phyloP scores from a whole-genome alignment of 2,888 invertebrate species.

The Apamea anceps region DNA sequence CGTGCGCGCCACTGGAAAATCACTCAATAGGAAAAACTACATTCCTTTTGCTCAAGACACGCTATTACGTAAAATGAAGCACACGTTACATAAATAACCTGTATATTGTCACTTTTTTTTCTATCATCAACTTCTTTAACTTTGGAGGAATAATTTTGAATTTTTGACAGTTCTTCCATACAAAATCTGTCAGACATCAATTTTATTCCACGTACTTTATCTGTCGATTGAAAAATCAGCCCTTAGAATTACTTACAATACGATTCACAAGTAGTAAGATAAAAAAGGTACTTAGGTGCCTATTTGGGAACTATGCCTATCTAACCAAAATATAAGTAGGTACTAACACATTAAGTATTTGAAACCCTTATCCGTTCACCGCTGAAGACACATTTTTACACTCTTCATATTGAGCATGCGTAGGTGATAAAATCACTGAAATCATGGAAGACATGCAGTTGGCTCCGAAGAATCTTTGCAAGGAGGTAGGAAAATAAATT shows the following conservation, averaged over 20 bases:
- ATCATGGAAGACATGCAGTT: background rate
- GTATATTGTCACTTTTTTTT: conserved; percentile 23
- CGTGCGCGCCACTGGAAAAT: conserved; percentile 51
- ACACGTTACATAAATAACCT: conserved; percentile 33
- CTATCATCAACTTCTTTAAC: too few relatives aligned
- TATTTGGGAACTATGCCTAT: background rate
- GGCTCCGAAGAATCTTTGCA: background rate
- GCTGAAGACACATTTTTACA: background rate
- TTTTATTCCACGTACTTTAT: too few relatives aligned
- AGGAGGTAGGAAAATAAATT: background rate
- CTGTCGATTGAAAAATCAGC: too few relatives aligned
- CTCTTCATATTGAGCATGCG: background rate
- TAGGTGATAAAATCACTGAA: background rate
- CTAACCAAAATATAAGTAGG: background rate
- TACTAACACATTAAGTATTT: background rate
- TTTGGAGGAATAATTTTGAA: too few relatives aligned
- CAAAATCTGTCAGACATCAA: too few relatives aligned
- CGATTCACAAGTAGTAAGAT: background rate
- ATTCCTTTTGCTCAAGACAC: conserved; percentile 68
- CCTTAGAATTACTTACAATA: background rate
- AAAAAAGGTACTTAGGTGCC: background rate
- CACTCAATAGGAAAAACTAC: conserved; percentile 65
- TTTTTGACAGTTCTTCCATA: too few relatives aligned
- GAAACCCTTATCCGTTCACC: background rate
- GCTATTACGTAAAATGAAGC: conserved; percentile 66